Conservation (phyloP, 2,888 invertebrate genomes). For the Lutraria lutraria region DNA sequence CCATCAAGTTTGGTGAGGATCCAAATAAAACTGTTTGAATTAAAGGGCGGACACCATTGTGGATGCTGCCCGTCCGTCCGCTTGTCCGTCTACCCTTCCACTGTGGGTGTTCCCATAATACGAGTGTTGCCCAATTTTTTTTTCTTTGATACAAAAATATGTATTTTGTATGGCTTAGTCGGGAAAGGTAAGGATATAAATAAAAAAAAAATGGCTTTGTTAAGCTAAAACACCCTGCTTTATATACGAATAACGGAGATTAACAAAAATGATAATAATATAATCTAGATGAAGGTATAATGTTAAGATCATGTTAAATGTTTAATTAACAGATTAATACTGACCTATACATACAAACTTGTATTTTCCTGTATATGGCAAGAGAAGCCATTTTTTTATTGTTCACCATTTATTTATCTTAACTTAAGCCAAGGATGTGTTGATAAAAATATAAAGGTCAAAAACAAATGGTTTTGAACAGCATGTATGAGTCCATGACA, state of each 20-base stretch:
- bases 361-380: background rate
- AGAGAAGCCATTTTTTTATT: background rate
- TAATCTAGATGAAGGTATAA: background rate
- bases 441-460: background rate
- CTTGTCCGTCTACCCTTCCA: too few species aligned
- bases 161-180: too few species aligned
- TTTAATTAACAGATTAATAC: constrained; percentile 35
- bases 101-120: too few species aligned
- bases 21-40: too few species aligned
- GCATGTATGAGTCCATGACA: background rate
- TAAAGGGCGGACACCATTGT: too few species aligned
- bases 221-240: background rate
- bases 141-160: too few species aligned
- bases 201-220: background rate
- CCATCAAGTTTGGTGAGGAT: too few species aligned
- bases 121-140: too few species aligned
- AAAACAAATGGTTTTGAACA: background rate
- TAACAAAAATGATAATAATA: background rate
- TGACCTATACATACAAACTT: constrained; percentile 14
- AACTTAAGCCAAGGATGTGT: background rate
- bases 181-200: too few species aligned
- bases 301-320: background rate
- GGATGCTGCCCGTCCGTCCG: too few species aligned
- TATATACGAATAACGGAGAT: background rate
- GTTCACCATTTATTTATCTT: background rate